phyloP scores from a whole-genome alignment of 64 coral and sea anemone genomes.

The Stylophora pistillata region DNA sequence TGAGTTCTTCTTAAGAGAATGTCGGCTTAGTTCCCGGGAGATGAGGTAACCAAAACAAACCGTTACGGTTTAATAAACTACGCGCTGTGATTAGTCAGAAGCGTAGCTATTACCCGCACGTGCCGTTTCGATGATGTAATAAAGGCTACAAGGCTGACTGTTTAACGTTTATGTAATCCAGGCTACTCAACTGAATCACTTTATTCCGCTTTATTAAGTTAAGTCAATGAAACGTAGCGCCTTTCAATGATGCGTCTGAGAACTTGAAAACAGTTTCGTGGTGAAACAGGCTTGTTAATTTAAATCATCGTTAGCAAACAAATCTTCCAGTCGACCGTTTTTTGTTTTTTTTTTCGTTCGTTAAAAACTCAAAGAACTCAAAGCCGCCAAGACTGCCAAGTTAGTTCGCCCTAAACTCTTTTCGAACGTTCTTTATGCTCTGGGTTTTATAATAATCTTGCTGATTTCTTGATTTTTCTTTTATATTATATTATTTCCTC shows the following conservation, averaged over 20 bases:
- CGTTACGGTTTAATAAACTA: conserved; percentile 12
- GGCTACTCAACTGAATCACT: conserved; percentile 14
- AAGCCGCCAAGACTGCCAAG: too few species aligned
- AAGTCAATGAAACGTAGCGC: background rate
- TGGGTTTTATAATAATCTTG: too few species aligned
- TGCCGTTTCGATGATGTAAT: conserved; percentile 66
- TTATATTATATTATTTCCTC: too few species aligned
- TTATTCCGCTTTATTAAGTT: background rate
- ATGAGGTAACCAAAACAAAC: conserved; percentile 57
- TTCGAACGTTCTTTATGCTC: too few species aligned
- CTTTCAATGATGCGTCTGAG: background rate
- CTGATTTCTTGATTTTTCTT: too few species aligned
- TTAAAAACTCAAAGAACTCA: too few species aligned
- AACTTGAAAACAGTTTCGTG: too few species aligned
- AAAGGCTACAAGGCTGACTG: conserved; percentile 12
- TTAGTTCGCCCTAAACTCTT: too few species aligned
- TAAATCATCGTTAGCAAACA: too few species aligned
- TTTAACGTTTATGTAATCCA: background rate
- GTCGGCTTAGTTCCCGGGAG: conserved; percentile 37
- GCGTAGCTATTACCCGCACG: conserved; percentile 30
- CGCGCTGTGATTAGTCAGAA: conserved; percentile 32
- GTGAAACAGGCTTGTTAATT: too few species aligned
- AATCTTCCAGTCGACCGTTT: too few species aligned
- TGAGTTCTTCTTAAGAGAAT: conserved; percentile 50
- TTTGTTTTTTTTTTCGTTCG: too few species aligned